A percentile compares a stretch with the other conserved stretches of the same genome.
These are phyloP conservation scores for Nemotelus pantherinus DNA, from an alignment of 2,888 invertebrate genomes.

Conservation along the genomic window DNA sequence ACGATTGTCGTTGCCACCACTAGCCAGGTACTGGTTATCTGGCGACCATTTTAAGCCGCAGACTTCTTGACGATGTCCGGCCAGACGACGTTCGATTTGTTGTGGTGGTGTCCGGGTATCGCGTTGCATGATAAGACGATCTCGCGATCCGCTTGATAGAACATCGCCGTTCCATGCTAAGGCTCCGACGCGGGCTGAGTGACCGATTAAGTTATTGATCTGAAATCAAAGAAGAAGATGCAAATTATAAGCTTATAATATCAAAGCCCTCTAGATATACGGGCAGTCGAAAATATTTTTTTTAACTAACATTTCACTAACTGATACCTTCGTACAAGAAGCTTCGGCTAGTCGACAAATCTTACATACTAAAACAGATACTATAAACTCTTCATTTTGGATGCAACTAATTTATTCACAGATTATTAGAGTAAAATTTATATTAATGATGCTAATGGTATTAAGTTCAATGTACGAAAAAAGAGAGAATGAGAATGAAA, in stretches of 20 bases:
- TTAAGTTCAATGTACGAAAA: too few species aligned
- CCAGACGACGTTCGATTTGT: slow-evolving; percentile 82
- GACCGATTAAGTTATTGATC: slow-evolving; percentile 90
- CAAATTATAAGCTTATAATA: background rate
- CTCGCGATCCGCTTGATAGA: slow-evolving; percentile 93
- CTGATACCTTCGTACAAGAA: too few species aligned
- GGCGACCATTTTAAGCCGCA: slow-evolving; percentile 99
- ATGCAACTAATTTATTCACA: too few species aligned
- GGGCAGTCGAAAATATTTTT: too few species aligned
- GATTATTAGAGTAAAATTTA: too few species aligned
- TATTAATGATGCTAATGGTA: too few species aligned
- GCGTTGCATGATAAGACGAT: slow-evolving; percentile 90
- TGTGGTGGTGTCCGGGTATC: slow-evolving; percentile 88
- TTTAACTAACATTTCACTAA: too few species aligned
- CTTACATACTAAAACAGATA: too few species aligned
- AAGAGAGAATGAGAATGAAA: too few species aligned
- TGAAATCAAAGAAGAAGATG: slow-evolving; percentile 58
- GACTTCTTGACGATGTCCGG: slow-evolving; percentile 94
- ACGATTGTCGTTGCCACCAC: slow-evolving; percentile 92
- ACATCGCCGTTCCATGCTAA: slow-evolving; percentile 98
- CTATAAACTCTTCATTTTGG: too few species aligned
- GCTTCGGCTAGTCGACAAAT: too few species aligned
- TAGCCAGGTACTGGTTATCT: slow-evolving; percentile 95
- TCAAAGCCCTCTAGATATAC: background rate
- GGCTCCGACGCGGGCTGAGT: slow-evolving; percentile 92